Evolutionary conservation across 2,797 vertebrate species (phyloP).

Genomic region (Anabacerthia variegaticeps): DNA sequence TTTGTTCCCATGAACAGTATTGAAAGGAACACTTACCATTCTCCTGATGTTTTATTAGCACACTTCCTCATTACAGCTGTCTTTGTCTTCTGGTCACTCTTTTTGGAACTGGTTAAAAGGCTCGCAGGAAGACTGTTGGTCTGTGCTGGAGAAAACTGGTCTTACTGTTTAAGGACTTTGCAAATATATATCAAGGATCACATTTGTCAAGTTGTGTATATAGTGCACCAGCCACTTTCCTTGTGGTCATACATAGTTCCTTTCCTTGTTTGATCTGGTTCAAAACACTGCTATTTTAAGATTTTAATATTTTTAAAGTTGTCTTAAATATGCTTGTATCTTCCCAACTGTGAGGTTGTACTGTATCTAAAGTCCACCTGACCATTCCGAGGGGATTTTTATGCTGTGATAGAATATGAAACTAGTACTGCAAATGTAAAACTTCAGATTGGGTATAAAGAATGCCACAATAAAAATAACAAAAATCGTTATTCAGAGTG

Average conservation of each 20-base stretch:
- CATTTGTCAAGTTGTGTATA: constrained; percentile 36
- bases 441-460: neutral
- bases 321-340: constrained; percentile 61
- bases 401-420: constrained; percentile 10
- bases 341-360: constrained; percentile 27
- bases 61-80: constrained; percentile 28
- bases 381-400: constrained; percentile 36
- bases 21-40: constrained; percentile 53
- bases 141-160: constrained; percentile 31
- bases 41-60: constrained; percentile 38
- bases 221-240: constrained; percentile 51
- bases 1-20: constrained; percentile 58
- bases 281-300: constrained; percentile 22
- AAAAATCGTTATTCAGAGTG: neutral
- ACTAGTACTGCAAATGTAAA: neutral
- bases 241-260: constrained; percentile 22
- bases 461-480: constrained; percentile 42
- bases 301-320: constrained; percentile 50
- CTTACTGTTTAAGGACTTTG: constrained; percentile 32
- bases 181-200: constrained; percentile 18
- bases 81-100: constrained; percentile 41
- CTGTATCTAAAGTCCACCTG: constrained; percentile 23
- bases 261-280: constrained; percentile 50
- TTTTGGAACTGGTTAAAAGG: neutral
- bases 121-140: neutral